A percentile compares a stretch with the other conserved stretches of the same genome.
Conservation (phyloP, 2,888 invertebrate genomes). For the Ischnura elegans region DNA sequence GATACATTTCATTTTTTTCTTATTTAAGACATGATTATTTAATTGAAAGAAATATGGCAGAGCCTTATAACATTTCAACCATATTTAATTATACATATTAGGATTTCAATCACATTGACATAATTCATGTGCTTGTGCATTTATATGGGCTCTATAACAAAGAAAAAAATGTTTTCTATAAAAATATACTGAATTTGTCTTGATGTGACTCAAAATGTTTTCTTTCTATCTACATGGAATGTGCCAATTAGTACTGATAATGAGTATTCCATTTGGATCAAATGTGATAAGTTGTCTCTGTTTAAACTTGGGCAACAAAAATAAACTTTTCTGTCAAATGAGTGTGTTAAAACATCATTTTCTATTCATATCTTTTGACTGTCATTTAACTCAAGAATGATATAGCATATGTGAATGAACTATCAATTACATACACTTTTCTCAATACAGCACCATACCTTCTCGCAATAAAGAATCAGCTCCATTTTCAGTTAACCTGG, state of each 20-base stretch:
- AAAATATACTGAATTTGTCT: constrained; percentile 46
- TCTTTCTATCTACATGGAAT: constrained; percentile 59
- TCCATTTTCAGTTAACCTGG: too few relatives aligned
- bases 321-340: constrained; percentile 55
- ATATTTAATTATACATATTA: constrained; percentile 34
- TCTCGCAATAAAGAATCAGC: too few relatives aligned
- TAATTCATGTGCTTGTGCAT: constrained; percentile 50
- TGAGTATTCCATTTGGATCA: constrained; percentile 54
- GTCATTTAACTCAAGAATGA: too few relatives aligned
- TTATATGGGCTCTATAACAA: constrained; percentile 34
- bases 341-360: constrained; percentile 8
- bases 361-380: background rate
- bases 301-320: constrained; percentile 57
- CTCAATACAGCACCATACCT: too few relatives aligned
- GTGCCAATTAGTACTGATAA: constrained; percentile 65
- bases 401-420: too few relatives aligned
- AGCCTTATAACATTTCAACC: constrained; percentile 3
- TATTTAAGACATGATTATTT: background rate
- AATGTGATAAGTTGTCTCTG: constrained; percentile 67
- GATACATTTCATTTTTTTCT: background rate
- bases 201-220: constrained; percentile 58
- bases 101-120: constrained; percentile 21
- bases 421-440: too few relatives aligned
- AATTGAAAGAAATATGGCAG: background rate
- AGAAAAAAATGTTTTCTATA: constrained; percentile 19